Evolutionary conservation across 2,113 vertebrate species (phyloP).

Genomic region (Chaenogobius annularis): DNA sequence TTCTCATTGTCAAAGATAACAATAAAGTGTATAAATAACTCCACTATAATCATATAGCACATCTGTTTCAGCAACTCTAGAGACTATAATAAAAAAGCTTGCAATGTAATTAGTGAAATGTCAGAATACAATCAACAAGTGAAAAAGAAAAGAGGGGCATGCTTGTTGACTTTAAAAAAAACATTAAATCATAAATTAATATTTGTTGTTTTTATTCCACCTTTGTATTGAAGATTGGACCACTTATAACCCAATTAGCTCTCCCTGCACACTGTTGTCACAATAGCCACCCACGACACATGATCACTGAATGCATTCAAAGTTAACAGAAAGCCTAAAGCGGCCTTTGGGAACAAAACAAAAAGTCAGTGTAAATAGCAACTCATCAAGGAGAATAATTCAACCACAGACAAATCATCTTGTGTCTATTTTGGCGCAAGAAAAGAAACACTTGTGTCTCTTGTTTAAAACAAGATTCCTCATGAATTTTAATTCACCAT

Average conservation of each 20-base stretch:
- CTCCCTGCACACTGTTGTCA: conserved; percentile 10
- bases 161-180: not conserved
- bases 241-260: not conserved
- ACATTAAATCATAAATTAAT: not conserved
- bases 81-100: no score
- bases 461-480: conserved; percentile 20
- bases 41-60: not conserved
- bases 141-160: no score
- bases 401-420: conserved; percentile 53
- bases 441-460: conserved; percentile 19
- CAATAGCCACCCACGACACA: conserved; percentile 8
- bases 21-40: no score
- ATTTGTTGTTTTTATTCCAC: not conserved
- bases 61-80: not conserved
- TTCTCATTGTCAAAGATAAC: no score
- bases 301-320: not conserved
- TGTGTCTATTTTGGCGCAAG: conserved; percentile 34
- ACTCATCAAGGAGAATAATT: conserved; percentile 67
- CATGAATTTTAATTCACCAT: conserved; percentile 31
- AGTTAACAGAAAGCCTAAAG: conserved; percentile 26
- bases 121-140: no score
- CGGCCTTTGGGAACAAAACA: conserved; percentile 28
- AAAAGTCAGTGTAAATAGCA: conserved; percentile 49
- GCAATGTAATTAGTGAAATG: no score
- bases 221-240: not conserved